Conservation (phyloP, 1,140 invertebrate species). For the Macrotrachela quadricornifera region DNA sequence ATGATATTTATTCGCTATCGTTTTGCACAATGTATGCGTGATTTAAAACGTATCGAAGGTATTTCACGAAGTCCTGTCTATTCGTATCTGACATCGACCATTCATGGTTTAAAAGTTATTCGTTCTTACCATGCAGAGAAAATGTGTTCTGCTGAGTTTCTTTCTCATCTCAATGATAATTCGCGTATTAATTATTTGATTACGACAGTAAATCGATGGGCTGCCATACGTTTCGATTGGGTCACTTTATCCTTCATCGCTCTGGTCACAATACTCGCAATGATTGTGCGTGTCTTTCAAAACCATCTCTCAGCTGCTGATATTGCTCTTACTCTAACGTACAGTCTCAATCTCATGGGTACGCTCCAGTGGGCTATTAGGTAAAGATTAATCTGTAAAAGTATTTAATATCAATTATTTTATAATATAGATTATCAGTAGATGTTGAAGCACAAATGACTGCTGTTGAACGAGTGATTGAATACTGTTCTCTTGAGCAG, state of each 20-base stretch:
- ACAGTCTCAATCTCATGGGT: constrained; percentile 49
- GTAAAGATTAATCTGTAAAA: constrained; percentile 31
- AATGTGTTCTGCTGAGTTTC: too few species aligned
- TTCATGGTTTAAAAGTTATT: too few species aligned
- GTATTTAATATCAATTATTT: not conserved
- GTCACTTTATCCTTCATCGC: not conserved
- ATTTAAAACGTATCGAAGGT: constrained; percentile 57
- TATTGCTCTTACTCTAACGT: constrained; percentile 43
- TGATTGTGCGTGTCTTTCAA: too few species aligned
- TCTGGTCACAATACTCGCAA: too few species aligned
- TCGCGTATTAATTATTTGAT: too few species aligned
- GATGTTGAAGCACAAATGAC: constrained; percentile 41
- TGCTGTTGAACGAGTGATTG: constrained; percentile 54
- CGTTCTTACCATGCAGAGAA: too few species aligned
- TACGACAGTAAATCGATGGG: too few species aligned
- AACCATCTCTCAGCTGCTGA: too few species aligned
- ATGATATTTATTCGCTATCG: too few species aligned
- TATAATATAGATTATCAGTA: not conserved
- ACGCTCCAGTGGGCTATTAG: constrained; percentile 63
- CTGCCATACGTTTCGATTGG: not conserved
- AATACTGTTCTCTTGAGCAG: constrained; percentile 44
- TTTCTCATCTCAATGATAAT: too few species aligned
- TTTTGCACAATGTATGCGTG: not conserved
- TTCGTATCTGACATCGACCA: too few species aligned
- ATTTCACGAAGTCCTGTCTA: constrained; percentile 18